phyloP scores from a whole-genome alignment of 2,797 vertebrate genomes.

The Liasis olivaceus region DNA sequence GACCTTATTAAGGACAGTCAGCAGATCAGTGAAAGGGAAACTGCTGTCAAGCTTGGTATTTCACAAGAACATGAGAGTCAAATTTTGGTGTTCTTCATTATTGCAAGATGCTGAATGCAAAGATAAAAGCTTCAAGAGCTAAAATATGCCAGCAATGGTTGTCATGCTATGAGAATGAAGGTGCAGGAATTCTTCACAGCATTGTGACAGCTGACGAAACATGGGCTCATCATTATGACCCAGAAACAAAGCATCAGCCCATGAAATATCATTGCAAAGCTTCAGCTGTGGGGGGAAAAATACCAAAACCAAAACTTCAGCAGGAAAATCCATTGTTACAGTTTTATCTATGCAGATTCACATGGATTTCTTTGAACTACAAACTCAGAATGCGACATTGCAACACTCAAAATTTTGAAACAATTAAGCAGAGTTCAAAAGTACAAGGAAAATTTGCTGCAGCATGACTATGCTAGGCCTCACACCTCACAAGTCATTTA shows the following conservation, averaged over 20 bases:
- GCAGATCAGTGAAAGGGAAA: not conserved
- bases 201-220: not conserved
- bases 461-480: not conserved
- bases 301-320: not conserved
- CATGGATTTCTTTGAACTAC: not conserved
- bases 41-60: not conserved
- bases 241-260: not conserved
- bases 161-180: not conserved
- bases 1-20: not conserved
- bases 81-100: not conserved
- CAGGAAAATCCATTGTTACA: not conserved
- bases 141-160: not conserved
- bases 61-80: not conserved
- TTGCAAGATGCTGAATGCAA: not conserved
- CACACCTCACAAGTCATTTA: not conserved
- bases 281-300: not conserved
- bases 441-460: not conserved
- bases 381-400: not conserved
- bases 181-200: not conserved
- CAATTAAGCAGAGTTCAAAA: not conserved
- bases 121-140: not conserved
- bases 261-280: not conserved
- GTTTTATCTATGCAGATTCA: not conserved
- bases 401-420: not conserved
- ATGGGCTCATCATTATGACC: not conserved